Evolutionary conservation across 2,797 vertebrate species (phyloP).

Genomic region (Sebastes wilsoni): DNA sequence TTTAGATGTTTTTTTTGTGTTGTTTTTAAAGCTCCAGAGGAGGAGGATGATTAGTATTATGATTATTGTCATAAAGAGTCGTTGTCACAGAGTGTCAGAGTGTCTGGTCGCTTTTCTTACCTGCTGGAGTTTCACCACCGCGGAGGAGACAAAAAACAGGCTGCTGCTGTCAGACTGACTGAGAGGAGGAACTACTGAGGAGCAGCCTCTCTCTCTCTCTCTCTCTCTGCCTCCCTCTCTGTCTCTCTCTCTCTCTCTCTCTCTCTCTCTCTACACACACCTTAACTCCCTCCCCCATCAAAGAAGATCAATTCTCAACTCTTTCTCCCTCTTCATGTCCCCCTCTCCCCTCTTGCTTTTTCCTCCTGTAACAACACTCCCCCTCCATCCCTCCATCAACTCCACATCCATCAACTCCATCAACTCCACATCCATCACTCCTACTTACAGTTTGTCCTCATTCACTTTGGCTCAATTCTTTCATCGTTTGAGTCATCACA

Average conservation of each 20-base stretch:
- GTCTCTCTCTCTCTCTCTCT: neutral
- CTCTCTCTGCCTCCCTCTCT: neutral
- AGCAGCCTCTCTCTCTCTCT: constrained; percentile 10
- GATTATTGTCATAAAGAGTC: constrained; percentile 3
- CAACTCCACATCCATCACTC: no score
- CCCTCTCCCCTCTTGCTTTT: no score
- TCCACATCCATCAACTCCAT: no score
- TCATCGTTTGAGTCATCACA: no score
- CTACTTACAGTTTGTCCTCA: no score
- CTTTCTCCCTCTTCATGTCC: no score
- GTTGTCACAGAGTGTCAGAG: constrained; percentile 24
- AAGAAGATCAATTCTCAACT: no score
- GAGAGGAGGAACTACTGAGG: constrained; percentile 49
- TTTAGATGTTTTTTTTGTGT: neutral
- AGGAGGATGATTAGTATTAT: neutral
- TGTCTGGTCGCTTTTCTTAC: constrained; percentile 61
- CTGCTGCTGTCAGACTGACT: constrained; percentile 40
- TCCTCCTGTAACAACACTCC: no score
- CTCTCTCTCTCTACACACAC: neutral
- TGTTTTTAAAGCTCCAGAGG: neutral
- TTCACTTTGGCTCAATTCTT: no score
- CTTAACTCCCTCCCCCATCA: neutral
- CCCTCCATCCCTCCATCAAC: no score
- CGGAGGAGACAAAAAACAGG: constrained; percentile 10
- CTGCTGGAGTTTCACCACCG: constrained; percentile 53